phyloP scores from a whole-genome alignment of 2,113 vertebrate species.

The Syngnathus typhle region DNA sequence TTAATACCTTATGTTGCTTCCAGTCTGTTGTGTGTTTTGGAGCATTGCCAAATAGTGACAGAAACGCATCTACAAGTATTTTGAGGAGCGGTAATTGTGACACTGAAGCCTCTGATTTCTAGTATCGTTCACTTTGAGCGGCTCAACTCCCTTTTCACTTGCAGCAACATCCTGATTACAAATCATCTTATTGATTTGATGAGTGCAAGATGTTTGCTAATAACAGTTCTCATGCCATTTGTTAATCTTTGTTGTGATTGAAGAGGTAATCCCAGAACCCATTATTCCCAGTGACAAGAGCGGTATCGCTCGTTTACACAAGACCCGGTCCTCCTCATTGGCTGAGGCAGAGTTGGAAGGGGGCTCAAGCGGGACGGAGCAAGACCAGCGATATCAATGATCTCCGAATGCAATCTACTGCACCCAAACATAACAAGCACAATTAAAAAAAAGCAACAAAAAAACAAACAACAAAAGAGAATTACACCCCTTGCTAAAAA shows the following conservation, averaged over 20 bases:
- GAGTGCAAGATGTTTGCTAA: constrained; percentile 87
- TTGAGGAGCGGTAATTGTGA: constrained; percentile 72
- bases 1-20: constrained; percentile 56
- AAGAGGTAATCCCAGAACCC: constrained; percentile 85
- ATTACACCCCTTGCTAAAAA: constrained; percentile 86
- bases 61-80: constrained; percentile 65
- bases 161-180: constrained; percentile 71
- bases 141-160: constrained; percentile 55
- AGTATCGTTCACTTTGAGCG: constrained; percentile 67
- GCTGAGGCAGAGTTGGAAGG: constrained; percentile 59
- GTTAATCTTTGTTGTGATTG: constrained; percentile 97
- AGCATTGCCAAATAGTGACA: constrained; percentile 61
- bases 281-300: constrained; percentile 90
- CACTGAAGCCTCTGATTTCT: constrained; percentile 72
- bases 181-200: constrained; percentile 87
- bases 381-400: constrained; percentile 75
- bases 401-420: constrained; percentile 76
- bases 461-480: constrained; percentile 66
- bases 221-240: constrained; percentile 85
- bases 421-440: constrained; percentile 79
- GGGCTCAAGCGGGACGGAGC: neutral
- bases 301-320: constrained; percentile 70
- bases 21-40: constrained; percentile 63
- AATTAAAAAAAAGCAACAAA: constrained; percentile 39
- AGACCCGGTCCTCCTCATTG: constrained; percentile 70